Conservation (phyloP, 2,113 vertebrate genomes). For the Tragelaphus scriptus region DNA sequence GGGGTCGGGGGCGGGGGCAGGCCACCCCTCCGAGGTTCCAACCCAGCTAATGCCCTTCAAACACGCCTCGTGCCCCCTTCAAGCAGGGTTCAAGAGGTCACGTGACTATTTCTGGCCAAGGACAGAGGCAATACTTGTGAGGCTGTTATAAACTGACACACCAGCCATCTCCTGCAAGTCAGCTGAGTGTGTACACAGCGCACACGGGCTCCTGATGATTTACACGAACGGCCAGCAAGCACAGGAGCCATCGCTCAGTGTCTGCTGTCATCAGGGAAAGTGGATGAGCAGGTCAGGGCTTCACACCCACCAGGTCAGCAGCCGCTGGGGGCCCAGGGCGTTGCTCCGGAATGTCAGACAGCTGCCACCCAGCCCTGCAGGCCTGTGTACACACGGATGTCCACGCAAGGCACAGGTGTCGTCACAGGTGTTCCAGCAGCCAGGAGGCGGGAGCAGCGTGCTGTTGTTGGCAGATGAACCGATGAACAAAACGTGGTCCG, state of each 20-base stretch:
- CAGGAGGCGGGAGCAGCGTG: fast-evolving
- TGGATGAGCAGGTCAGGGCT: fast-evolving
- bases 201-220: background rate
- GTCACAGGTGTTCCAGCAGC: fast-evolving
- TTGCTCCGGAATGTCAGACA: too few relatives aligned
- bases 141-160: background rate
- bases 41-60: fast-evolving
- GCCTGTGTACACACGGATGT: background rate
- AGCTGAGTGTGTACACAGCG: background rate
- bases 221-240: fast-evolving
- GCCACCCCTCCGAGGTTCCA: background rate
- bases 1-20: background rate
- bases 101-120: background rate
- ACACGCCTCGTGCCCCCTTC: fast-evolving
- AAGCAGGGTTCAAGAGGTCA: background rate
- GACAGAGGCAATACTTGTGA: background rate
- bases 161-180: background rate
- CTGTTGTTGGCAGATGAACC: fast-evolving
- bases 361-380: fast-evolving
- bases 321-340: background rate
- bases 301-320: too few relatives aligned
- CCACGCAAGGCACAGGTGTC: fast-evolving
- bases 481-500: fast-evolving
- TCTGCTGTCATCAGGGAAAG: background rate
- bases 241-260: fast-evolving